Evolutionary conservation across 2,113 vertebrate genomes (phyloP).

Genomic region (Fregetta grallaria): DNA sequence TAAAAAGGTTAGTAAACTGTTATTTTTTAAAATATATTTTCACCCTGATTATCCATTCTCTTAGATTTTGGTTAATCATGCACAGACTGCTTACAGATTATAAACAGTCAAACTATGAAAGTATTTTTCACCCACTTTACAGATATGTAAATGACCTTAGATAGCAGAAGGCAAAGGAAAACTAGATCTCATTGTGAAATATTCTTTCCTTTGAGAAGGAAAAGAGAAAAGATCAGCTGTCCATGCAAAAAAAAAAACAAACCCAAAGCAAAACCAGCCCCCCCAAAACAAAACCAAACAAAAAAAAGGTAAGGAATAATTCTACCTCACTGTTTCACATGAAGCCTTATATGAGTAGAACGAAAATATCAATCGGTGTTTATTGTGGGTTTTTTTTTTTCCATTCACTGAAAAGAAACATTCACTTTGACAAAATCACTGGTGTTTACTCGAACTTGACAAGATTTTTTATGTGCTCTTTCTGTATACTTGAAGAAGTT

Average conservation of each 20-base stretch:
- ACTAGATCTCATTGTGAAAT: neutral
- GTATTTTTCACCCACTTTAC: neutral
- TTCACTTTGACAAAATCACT: neutral
- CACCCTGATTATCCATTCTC: neutral
- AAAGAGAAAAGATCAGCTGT: neutral
- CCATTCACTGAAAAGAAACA: neutral
- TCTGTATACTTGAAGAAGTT: neutral
- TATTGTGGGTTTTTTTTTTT: neutral
- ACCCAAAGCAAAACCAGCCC: fast-evolving
- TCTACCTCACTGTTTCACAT: neutral
- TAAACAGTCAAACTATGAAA: neutral
- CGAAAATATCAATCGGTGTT: neutral
- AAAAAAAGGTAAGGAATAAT: neutral
- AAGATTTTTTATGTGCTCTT: neutral
- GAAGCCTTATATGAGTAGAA: neutral
- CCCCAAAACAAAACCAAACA: fast-evolving
- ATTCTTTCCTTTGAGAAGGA: neutral
- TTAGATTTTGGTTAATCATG: neutral
- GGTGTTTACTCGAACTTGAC: neutral
- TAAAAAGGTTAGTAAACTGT: neutral
- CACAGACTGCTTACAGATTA: neutral
- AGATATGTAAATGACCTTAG: neutral
- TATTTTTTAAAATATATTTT: neutral
- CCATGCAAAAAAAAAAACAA: neutral
- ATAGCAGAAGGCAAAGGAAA: neutral